These are phyloP conservation scores for Hyperopisus bebe DNA, from an alignment of 2,113 vertebrate species.

Conservation along the genomic window DNA sequence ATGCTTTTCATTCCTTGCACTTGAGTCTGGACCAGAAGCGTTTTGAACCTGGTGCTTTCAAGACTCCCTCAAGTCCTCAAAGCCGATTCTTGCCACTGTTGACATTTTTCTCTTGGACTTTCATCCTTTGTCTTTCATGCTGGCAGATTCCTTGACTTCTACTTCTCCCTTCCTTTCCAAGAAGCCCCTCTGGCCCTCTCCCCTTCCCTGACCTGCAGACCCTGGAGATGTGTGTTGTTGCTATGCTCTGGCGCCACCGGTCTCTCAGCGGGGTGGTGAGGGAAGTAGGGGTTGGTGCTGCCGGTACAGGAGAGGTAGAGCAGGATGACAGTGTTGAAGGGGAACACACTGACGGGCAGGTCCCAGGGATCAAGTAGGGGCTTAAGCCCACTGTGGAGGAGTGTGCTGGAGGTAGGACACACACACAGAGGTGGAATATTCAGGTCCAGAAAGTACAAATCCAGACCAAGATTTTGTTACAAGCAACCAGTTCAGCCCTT, in stretches of 20 bases:
- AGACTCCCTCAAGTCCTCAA: not conserved
- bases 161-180: not conserved
- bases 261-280: slow-evolving; percentile 36
- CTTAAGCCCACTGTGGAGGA: slow-evolving; percentile 53
- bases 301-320: slow-evolving; percentile 60
- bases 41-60: not conserved
- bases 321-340: slow-evolving; percentile 58
- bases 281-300: slow-evolving; percentile 52
- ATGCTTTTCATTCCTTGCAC: not conserved
- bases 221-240: slow-evolving; percentile 47
- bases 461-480: not conserved
- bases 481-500: not conserved
- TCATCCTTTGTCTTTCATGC: not conserved
- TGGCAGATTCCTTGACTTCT: not conserved
- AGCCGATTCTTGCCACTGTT: not conserved
- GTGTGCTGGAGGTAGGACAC: slow-evolving; percentile 42
- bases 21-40: not conserved
- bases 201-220: slow-evolving; percentile 41
- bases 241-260: slow-evolving; percentile 26
- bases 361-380: slow-evolving; percentile 53
- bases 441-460: not conserved
- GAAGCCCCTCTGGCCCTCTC: not conserved
- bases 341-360: slow-evolving; percentile 57
- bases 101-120: not conserved
- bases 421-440: not conserved